Base-by-base conservation (phyloP, 2,888 invertebrate species). In the Stenodera caucasica region DNA sequence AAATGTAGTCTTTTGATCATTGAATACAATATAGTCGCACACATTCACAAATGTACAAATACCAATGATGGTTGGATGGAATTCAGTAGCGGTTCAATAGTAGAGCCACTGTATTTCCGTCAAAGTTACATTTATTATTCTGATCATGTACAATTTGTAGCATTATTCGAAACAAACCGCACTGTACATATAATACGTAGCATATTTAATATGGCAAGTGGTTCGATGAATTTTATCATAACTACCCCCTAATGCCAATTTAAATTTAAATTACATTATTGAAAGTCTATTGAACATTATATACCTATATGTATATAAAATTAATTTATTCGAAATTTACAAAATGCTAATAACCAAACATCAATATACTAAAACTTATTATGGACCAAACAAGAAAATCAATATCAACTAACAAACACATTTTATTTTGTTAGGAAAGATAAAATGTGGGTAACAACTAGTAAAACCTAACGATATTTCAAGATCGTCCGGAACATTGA, bases 151-250 rank as follows among this genome's bases (percentile, higher is more conserved):
- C 55, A 54, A n/a, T n/a, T 50, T 55, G 57, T 61, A 61, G 12
- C 61, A 58, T 57, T 57, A 55, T 61, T 61, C 37, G 57, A 33
- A 55, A 61, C 61, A 57, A 61, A 61, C 61, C 61, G 15, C 61
- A 61, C 57, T 51, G 53, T 61, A 58, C 58, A 61, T 58, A 61
- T 61, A 58, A 61, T 61, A 61, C 55, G 49, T 29, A 23, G 53
- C 57, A 37, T 55, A 57, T 61, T 61, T 61, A 61, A 58, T 58
- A 50, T 29, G 49, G 57, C 45, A 45, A 40, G 37, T 29, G 40
- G 52, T 33, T 15, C 32, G 14, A 15, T 33, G 49, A 45, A 60
- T 60, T 60, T 60, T 60, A 60, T 32, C 50, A 57, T 57, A 53
- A 57, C 53, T 53, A 50, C 30, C 51, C 53, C 50, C 26, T 45